Evolutionary conservation across 2,113 vertebrate species (phyloP), one percentile per base, ranked within the genome.

Genomic region (Tragelaphus scriptus): DNA sequence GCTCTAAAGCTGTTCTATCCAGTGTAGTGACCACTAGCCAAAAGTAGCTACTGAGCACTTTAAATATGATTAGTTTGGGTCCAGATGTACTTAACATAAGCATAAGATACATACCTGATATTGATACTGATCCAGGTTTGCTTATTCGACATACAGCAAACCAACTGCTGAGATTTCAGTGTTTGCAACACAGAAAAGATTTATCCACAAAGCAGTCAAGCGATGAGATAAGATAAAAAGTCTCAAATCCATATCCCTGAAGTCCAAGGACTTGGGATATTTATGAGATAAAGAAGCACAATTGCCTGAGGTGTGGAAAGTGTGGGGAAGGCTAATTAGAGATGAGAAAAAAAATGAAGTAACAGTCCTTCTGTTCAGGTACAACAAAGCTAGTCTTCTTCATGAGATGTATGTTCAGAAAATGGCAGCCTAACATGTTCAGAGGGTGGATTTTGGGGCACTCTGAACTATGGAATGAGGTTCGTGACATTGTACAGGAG

Each of bases 221-320:
- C 0, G 0, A 23, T n/a, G 10, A 23, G 30, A 55, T 82, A 32
- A 7, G 17, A 23, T 30, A 23, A 23, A 7, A 82, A n/a, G 11
- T n/a, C 30, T n/a, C 51, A 55, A 82, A 55, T 55, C 30, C 19
- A n/a, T n/a, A 19, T 55, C 19, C 80, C 5, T 14, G 51, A 82
- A 53, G 10, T 32, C 17, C 32, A 51, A 51, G 51, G 80, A 82
- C 51, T n/a, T n/a, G 30, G 19, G 51, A 23, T 82, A 55, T 82
- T 82, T n/a, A 55, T 82, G 51, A 55, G 19, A n/a, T 82, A 82
- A 82, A 82, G 51, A n/a, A 55, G 12, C 11, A 53, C 19, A 32
- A 6, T 55, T 55, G 11, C 32, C 19, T 55, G 49, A 55, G 51
- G 11, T 55, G 30, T 82, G 11, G 11, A 55, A 55, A 82, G 19